Base-by-base conservation (phyloP, 2,888 invertebrate species). In the Oscheius sp. region DNA sequence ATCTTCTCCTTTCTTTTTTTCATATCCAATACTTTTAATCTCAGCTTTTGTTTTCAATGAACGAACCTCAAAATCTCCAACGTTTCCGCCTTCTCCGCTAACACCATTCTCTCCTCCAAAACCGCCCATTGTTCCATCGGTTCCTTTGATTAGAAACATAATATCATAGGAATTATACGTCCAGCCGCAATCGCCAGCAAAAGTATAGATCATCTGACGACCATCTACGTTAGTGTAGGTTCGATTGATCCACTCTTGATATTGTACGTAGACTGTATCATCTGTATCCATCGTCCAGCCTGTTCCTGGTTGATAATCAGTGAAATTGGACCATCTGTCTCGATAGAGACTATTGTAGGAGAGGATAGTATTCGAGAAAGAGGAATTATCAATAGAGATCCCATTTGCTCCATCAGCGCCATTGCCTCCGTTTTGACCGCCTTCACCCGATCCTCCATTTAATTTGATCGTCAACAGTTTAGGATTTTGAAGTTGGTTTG, bases 81-180 rank as follows among this genome's bases (percentile, higher is more conserved):
- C 27, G 12, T 42, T 39, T 1, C 67, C 67, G 1, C 67, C 67
- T 50, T 67, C 67, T 29, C 67, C 67, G n/a, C 67, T 39, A 8
- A 67, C 57, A 12, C 67, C 67, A 33, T 67, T 67, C 42, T 46
- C 15, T 31, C 67, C 67, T 25, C 67, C 67, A 12, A 15, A 15
- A 2, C 57, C 57, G 10, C 57, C 57, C 57, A 45, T 39, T 12
- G 3, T 2, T 27, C 67, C 67, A 15, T 57, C 33, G n/a, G 57
- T 37, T 57, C 67, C 67, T 27, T 57, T 27, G 23, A 67, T 42
- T 5, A 55, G n/a, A 57, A 67, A 67, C 55, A 39, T 34, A 10
- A 67, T 58, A 4, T 67, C 67, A 27, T 67, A 67, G 17, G 42
- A 23, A 27, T 23, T 67, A 17, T 45, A 57, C 6, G 12, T 20